A percentile compares a stretch with the other conserved stretches of the same genome.
phyloP scores from a whole-genome alignment of 37 sponge, comb jelly and placozoan genomes.

The Amphimedon queenslandica region DNA sequence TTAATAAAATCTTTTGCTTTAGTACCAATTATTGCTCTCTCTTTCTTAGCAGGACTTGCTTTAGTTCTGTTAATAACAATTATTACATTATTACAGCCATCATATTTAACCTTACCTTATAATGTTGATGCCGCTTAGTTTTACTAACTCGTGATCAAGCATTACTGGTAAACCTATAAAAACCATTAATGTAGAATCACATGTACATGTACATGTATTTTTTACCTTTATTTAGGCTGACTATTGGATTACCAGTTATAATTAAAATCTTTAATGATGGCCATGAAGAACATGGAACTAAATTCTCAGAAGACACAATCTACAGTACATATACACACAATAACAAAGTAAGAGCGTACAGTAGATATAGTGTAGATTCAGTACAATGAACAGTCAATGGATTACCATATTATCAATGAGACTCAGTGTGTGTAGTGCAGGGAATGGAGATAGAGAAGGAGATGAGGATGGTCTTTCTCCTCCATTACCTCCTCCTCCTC shows the following conservation, averaged over 20 bases:
- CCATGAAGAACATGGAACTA: constrained; percentile 56
- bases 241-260: constrained; percentile 74
- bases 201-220: neutral
- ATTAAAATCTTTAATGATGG: constrained; percentile 46
- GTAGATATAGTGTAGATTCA: too few species aligned
- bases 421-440: constrained; percentile 62
- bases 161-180: neutral
- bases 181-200: neutral
- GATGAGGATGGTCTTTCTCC: too few species aligned
- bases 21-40: constrained; percentile 15
- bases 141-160: neutral
- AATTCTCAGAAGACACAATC: constrained; percentile 47
- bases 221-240: constrained; percentile 49
- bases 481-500: neutral
- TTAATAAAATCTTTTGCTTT: constrained; percentile 51
- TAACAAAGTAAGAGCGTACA: too few species aligned
- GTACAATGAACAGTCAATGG: too few species aligned
- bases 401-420: constrained; percentile 74
- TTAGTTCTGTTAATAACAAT: constrained; percentile 9
- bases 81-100: neutral
- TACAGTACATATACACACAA: constrained; percentile 10
- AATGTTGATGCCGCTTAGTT: neutral
- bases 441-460: constrained; percentile 53
- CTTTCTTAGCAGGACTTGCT: constrained; percentile 1
- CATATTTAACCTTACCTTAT: constrained; percentile 10